Evolutionary conservation across 2,113 vertebrate genomes (phyloP).

Genomic region (Oxygymnocypris stewartii): DNA sequence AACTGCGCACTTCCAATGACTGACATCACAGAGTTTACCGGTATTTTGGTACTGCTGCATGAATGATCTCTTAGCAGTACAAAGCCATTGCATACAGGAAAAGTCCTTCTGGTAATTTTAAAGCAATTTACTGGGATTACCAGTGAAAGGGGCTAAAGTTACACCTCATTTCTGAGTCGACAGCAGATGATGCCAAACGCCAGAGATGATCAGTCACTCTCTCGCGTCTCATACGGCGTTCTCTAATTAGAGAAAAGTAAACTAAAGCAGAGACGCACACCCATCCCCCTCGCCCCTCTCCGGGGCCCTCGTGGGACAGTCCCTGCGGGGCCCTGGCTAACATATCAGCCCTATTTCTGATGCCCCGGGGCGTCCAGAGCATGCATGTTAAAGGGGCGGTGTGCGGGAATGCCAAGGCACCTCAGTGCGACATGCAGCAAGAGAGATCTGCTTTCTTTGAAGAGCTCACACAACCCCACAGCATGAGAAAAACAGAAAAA

Average conservation of each 20-base stretch:
- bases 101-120: not conserved
- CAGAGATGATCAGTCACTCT: conserved; percentile 50
- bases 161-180: conserved; percentile 63
- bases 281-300: conserved; percentile 45
- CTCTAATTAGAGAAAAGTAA: conserved; percentile 75
- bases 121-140: not conserved
- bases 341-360: conserved; percentile 80
- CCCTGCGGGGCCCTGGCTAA: conserved; percentile 54
- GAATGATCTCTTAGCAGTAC: not conserved
- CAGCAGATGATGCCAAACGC: not conserved
- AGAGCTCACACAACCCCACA: conserved; percentile 58
- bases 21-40: not conserved
- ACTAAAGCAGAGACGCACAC: conserved; percentile 70
- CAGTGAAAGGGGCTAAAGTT: conserved; percentile 30
- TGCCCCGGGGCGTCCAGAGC: conserved; percentile 75
- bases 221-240: conserved; percentile 63
- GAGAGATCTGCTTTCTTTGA: conserved; percentile 70
- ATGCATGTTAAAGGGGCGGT: conserved; percentile 75
- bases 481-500: conserved; percentile 57
- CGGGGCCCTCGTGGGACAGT: conserved; percentile 66
- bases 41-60: not conserved
- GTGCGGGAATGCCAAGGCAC: conserved; percentile 76
- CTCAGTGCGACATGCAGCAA: conserved; percentile 75
- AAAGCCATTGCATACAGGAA: not conserved
- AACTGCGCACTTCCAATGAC: not conserved